Evolutionary conservation across 2,113 vertebrate species (phyloP).

Genomic region (Aix galericulata): DNA sequence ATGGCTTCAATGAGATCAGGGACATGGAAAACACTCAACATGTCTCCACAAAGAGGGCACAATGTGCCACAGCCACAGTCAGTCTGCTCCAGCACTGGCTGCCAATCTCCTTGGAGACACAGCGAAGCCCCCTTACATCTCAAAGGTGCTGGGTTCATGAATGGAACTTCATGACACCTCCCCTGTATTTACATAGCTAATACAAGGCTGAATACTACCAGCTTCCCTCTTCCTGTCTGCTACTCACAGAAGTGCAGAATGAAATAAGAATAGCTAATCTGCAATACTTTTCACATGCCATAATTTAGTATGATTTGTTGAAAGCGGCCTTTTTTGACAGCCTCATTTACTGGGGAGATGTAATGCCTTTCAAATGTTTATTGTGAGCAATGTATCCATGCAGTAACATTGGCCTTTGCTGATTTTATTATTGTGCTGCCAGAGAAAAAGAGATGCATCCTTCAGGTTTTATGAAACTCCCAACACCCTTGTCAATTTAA

Average conservation of each 20-base stretch:
- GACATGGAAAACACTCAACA: neutral
- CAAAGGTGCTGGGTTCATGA: neutral
- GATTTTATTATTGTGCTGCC: neutral
- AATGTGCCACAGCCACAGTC: fast-evolving
- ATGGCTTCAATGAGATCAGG: neutral
- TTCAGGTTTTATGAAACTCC: constrained; percentile 33
- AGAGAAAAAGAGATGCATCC: neutral
- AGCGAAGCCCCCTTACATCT: neutral
- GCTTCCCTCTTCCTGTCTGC: neutral
- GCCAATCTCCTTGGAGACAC: neutral
- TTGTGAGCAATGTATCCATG: neutral
- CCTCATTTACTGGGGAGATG: neutral
- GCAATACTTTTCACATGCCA: neutral
- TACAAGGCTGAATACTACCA: neutral
- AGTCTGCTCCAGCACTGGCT: neutral
- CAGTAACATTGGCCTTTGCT: neutral
- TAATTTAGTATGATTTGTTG: constrained; percentile 29
- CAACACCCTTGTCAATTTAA: neutral
- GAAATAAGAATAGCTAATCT: neutral
- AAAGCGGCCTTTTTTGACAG: constrained; percentile 17
- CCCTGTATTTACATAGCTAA: neutral
- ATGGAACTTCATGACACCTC: neutral
- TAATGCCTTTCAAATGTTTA: constrained; percentile 31
- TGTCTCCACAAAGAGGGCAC: neutral
- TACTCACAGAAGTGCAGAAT: neutral